Evolutionary conservation across 2,113 vertebrate species (phyloP).

Genomic region (Seriola aureovittata): DNA sequence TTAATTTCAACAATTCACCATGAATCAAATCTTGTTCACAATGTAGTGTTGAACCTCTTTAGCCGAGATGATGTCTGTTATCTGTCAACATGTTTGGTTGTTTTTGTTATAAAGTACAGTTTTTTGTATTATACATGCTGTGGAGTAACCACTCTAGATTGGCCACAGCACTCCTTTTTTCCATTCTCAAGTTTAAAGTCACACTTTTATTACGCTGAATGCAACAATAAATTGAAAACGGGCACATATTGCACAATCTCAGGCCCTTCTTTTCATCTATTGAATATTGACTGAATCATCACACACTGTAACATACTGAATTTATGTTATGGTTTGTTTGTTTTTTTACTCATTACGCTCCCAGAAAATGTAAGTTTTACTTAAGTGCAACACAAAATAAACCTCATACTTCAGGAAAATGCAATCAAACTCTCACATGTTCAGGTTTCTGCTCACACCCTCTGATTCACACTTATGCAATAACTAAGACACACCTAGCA

Average conservation of each 20-base stretch:
- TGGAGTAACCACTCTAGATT: not conserved
- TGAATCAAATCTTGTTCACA: no score
- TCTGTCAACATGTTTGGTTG: no score
- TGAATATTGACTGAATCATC: no score
- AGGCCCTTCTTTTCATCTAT: not conserved
- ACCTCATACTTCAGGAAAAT: not conserved
- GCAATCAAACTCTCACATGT: not conserved
- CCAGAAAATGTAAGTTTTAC: not conserved
- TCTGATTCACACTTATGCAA: not conserved
- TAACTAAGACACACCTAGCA: constrained; percentile 14
- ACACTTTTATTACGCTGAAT: not conserved
- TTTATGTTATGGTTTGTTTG: not conserved
- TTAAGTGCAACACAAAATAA: not conserved
- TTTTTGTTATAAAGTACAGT: no score
- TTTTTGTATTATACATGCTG: no score
- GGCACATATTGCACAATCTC: not conserved
- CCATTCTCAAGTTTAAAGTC: not conserved
- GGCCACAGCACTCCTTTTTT: not conserved
- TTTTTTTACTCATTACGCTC: not conserved
- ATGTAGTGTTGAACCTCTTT: no score
- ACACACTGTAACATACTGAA: not conserved
- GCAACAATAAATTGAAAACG: not conserved
- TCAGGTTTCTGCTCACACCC: constrained; percentile 12
- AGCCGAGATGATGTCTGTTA: no score
- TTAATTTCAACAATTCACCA: not conserved